Conservation (phyloP, 2,113 vertebrate species). For the Cebus imitator region DNA sequence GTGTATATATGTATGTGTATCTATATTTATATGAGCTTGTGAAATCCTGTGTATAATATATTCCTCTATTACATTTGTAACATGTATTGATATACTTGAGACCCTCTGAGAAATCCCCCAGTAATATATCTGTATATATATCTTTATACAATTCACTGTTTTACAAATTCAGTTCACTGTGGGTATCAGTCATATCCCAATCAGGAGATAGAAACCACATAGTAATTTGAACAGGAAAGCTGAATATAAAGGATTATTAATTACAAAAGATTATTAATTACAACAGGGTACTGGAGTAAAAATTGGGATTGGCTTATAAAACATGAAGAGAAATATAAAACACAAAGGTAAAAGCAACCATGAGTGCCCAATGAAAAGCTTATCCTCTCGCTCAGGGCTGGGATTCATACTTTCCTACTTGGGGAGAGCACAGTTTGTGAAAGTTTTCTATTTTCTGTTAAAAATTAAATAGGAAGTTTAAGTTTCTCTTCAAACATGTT, state of each 20-base stretch:
- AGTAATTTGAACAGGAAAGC: neutral
- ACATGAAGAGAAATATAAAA: neutral
- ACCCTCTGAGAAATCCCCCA: neutral
- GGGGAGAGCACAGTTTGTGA: neutral
- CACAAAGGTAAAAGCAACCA: neutral
- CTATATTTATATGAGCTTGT: neutral
- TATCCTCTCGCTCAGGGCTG: fast-evolving
- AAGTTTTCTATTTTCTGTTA: neutral
- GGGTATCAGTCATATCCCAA: neutral
- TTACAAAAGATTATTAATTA: neutral
- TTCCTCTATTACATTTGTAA: neutral
- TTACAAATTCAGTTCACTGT: neutral
- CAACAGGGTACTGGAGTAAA: neutral
- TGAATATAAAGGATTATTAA: neutral
- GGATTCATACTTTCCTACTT: fast-evolving
- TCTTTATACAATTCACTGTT: neutral
- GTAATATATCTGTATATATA: neutral
- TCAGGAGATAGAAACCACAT: neutral
- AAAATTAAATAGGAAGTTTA: no score
- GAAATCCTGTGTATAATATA: neutral
- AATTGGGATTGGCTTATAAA: neutral
- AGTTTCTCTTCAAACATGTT: neutral
- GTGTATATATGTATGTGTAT: neutral
- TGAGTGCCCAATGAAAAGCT: no score
- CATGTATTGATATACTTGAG: neutral